A percentile compares a stretch with the other conserved stretches of the same genome.
These are phyloP conservation scores for Paratilapia polleni DNA, from an alignment of 2,113 vertebrate species.

Conservation along the genomic window DNA sequence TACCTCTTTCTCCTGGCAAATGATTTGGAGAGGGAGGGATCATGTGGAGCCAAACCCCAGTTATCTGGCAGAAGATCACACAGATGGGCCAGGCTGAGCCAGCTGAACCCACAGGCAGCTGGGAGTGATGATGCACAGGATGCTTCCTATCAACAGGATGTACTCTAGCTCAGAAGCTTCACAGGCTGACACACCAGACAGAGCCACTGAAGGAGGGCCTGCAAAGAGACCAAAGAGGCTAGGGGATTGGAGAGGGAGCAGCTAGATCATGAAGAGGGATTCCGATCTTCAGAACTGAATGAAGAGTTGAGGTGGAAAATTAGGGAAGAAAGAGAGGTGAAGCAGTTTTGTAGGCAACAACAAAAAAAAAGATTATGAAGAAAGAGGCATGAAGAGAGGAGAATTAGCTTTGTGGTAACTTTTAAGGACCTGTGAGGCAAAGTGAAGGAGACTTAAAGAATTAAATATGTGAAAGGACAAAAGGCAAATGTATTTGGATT, in stretches of 20 bases:
- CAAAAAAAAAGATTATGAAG: not conserved
- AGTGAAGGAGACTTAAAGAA: not conserved
- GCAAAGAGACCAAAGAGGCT: constrained; percentile 46
- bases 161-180: constrained; percentile 73
- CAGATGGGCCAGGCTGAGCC: constrained; percentile 80
- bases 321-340: not conserved
- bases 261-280: constrained; percentile 41
- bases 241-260: constrained; percentile 26
- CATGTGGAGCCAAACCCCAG: constrained; percentile 71
- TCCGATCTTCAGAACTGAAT: constrained; percentile 25
- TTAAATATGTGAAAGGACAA: constrained; percentile 21
- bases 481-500: constrained; percentile 18
- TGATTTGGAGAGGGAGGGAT: constrained; percentile 69
- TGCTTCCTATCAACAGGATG: constrained; percentile 79
- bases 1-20: constrained; percentile 70
- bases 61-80: constrained; percentile 83
- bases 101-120: constrained; percentile 80
- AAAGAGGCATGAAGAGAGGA: not conserved
- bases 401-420: constrained; percentile 17
- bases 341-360: not conserved
- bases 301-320: constrained; percentile 26
- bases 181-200: constrained; percentile 72
- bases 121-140: constrained; percentile 77
- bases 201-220: constrained; percentile 60
- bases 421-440: not conserved